Evolutionary conservation across 1,140 invertebrate species (phyloP), one percentile per base, ranked within the genome.

Genomic region (Zaprionus ghesquierei): DNA sequence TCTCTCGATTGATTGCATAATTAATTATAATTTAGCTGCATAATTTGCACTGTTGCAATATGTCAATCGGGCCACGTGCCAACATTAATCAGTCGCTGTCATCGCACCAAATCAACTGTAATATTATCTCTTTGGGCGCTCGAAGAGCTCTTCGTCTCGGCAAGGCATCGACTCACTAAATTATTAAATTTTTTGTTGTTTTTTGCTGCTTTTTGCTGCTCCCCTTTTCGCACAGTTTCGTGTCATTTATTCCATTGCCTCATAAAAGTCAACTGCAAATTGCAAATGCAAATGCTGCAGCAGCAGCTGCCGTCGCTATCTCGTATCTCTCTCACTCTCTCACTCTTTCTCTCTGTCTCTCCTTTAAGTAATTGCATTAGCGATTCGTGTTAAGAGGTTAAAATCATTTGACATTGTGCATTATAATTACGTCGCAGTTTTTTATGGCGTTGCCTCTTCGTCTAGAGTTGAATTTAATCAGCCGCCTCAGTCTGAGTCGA

Each of bases 391-490:
- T 53, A 86, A 79, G 82, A 81, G 81, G 81, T 86, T 81, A 76
- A 87, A 79, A 54, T 64, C 68, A 82, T 79, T 87, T 86, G 75
- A 86, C 82, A 86, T 78, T 75, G 73, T 69, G 79, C 64, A 70
- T 73, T 76, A 68, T 71, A 86, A 86, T 85, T 87, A 78, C 64
- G 58, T 50, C 63, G 73, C 69, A 87, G 15, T 60, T 73, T 71
- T 75, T 71, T 20, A 27, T n/a, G 18, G 33, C 59, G 31, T 50
- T 53, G 41, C 46, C 64, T 61, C 69, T 71, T 27, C 25, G 59
- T 49, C 65, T 33, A 29, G 56, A 75, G 64, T 79, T 78, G 63
- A 69, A 87, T 78, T 85, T 61, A 84, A 80, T 85, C 78, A 71
- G 65, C 60, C 51, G 25, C 15, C 27, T 44, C 41, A 74, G 46